Evolutionary conservation across 2,888 invertebrate genomes (phyloP), one percentile per base, ranked within the genome.

Genomic region (Drosophila mimetica): DNA sequence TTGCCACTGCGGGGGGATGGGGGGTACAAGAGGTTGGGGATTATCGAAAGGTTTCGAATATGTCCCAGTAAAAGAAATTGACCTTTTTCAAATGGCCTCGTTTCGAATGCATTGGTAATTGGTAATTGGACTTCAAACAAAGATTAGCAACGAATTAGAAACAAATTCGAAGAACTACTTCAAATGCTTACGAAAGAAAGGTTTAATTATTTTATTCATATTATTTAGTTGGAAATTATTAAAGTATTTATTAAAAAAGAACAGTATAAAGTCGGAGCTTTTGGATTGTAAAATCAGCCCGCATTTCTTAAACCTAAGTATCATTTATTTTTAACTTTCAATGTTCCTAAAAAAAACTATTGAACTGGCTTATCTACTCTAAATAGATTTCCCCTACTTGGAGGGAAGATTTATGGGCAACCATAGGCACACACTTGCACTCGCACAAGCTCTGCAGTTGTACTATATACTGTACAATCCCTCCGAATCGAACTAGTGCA

Each of bases 391-490:
- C 32, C 5, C 18, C 1, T n/a, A 14, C n/a, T 13, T 22, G 11
- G 8, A 4, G 3, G 0, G n/a, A 50, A 48, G 34, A 63, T 50
- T 63, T 63, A 63, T 63, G 41, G 16, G 25, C 16, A 8, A 20
- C 32, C 30, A 14, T 7, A 61, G 7, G 16, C 14, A 16, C 55
- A 57, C n/a, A 48, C 50, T 13, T 13, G 13, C 46, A 18, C 50
- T 13, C 14, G 13, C 46, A 18, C 47, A 47, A 46, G 32, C 14
- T 20, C 8, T n/a, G 13, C 20, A 32, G 37, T 16, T 34, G 70
- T 39, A 46, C 11, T 30, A 57, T 60, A 72, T 63, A 75, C 79
- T n/a, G n/a, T n/a, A n/a, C 76, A 59, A 46, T 79, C 54, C 47
- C 34, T 34, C 32, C 9, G 46, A 34, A 20, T 14, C 20, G 11